These are phyloP conservation scores for Siniperca scherzeri DNA, from an alignment of 2,797 vertebrate species.

Conservation along the genomic window DNA sequence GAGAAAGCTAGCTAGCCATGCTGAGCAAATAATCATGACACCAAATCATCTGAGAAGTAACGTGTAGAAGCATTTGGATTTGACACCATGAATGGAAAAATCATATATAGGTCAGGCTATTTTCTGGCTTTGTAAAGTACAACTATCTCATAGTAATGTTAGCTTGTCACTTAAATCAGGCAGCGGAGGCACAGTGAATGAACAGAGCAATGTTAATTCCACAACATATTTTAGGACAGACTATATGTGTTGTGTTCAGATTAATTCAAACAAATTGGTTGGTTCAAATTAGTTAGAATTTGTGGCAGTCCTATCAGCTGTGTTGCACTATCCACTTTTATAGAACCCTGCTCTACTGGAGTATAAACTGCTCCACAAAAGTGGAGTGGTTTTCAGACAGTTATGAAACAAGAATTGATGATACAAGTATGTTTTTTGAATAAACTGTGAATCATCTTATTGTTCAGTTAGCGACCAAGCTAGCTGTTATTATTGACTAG, in stretches of 20 bases:
- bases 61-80: not conserved
- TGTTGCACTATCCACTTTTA: not conserved
- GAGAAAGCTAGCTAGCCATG: not conserved
- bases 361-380: not conserved
- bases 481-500: not conserved
- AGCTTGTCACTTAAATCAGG: not conserved
- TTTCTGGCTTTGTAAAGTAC: not conserved
- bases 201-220: not conserved
- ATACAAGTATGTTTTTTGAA: not conserved
- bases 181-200: not conserved
- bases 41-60: not conserved
- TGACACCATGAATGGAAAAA: not conserved
- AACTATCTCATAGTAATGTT: not conserved
- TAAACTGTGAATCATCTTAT: not conserved
- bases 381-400: not conserved
- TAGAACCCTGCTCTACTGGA: not conserved
- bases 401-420: not conserved
- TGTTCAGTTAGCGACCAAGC: not conserved
- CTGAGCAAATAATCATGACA: not conserved
- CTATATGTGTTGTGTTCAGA: not conserved
- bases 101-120: not conserved
- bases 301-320: not conserved
- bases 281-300: not conserved
- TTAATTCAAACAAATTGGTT: not conserved
- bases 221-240: not conserved